phyloP scores from a whole-genome alignment of 2,888 invertebrate species.

The Agrilus biguttatus region DNA sequence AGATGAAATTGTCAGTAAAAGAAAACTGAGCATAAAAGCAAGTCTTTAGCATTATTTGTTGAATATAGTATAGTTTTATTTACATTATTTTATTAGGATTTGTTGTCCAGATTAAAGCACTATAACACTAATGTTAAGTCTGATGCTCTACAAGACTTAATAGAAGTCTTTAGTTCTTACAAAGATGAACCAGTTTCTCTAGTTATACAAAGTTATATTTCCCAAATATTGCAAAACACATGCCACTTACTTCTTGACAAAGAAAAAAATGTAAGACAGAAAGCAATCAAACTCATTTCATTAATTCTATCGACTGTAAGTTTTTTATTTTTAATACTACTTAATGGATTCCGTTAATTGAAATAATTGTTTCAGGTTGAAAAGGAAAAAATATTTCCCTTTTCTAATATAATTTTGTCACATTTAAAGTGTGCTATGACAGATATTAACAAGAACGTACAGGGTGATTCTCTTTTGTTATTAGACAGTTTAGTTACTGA shows the following conservation, averaged over 20 bases:
- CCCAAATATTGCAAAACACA: constrained; percentile 51
- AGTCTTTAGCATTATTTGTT: constrained; percentile 8
- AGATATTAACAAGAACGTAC: constrained; percentile 64
- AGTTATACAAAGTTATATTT: constrained; percentile 42
- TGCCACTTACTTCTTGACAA: constrained; percentile 57
- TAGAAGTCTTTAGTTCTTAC: constrained; percentile 37
- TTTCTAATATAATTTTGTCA: constrained; percentile 61
- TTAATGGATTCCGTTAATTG: background rate
- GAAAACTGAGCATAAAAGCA: constrained; percentile 55
- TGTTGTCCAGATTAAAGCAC: constrained; percentile 47
- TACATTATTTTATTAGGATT: constrained; percentile 3
- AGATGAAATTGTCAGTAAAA: constrained; percentile 44
- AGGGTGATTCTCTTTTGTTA: constrained; percentile 68
- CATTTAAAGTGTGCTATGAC: constrained; percentile 83
- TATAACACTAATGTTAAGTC: constrained; percentile 55
- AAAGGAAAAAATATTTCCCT: constrained; percentile 46
- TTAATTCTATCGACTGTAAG: constrained; percentile 27
- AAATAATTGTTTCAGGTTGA: constrained; percentile 24
- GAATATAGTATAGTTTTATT: background rate
- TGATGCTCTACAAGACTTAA: constrained; percentile 47
- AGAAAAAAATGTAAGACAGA: constrained; percentile 46
- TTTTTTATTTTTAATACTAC: constrained; percentile 9
- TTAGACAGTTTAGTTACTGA: constrained; percentile 61
- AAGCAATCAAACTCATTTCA: constrained; percentile 41
- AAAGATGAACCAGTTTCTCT: constrained; percentile 20